Evolutionary conservation across 2,888 invertebrate species (phyloP).

Genomic region (Drosophila incognita): DNA sequence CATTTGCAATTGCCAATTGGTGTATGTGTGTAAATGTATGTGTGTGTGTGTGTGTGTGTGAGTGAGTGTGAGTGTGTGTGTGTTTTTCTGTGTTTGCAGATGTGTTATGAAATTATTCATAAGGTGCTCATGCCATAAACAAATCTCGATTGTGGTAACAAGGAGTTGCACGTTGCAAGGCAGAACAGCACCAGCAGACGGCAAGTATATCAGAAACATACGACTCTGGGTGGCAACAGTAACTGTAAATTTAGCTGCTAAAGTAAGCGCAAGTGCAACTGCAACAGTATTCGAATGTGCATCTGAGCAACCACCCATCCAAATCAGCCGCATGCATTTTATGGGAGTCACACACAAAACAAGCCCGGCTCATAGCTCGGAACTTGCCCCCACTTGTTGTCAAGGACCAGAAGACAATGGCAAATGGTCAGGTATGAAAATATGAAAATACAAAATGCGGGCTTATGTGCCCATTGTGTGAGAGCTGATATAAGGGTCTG

Average conservation of each 20-base stretch:
- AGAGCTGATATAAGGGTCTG: conserved; percentile 1
- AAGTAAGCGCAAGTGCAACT: conserved; percentile 6
- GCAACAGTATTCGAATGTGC: conserved; percentile 25
- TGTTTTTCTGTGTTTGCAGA: background rate
- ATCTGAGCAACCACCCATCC: conserved; percentile 47
- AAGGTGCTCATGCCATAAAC: conserved; percentile 48
- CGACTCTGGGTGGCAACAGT: conserved; percentile 3
- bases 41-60: background rate
- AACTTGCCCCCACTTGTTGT: conserved; percentile 36
- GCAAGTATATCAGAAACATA: conserved; percentile 36
- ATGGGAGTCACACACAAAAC: conserved; percentile 39
- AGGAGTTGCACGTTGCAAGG: conserved; percentile 28
- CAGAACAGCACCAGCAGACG: conserved; percentile 2
- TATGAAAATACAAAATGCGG: conserved; percentile 68
- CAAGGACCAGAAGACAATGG: conserved; percentile 51
- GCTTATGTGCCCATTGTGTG: conserved; percentile 43
- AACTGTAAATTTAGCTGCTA: background rate
- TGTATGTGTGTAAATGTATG: background rate
- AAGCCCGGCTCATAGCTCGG: background rate
- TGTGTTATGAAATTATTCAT: conserved; percentile 37
- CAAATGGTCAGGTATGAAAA: conserved; percentile 59
- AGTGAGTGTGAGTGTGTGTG: background rate
- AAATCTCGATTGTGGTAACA: conserved; percentile 49
- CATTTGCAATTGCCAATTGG: conserved; percentile 17
- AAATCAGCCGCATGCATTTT: conserved; percentile 60